These are phyloP conservation scores for Cyclophora albipunctata DNA, from an alignment of 2,888 invertebrate species.

Conservation along the genomic window DNA sequence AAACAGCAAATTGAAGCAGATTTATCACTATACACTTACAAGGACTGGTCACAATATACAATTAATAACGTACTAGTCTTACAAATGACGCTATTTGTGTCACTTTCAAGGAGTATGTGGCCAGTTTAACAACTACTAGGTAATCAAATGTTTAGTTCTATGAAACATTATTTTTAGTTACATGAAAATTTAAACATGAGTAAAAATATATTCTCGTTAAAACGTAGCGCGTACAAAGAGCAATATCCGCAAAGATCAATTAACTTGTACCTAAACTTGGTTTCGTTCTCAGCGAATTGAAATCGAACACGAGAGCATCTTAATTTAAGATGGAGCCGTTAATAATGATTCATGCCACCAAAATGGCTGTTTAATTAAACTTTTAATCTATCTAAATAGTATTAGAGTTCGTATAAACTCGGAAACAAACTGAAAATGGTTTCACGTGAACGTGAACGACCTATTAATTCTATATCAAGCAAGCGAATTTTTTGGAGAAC, in stretches of 20 bases:
- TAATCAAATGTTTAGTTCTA: too few species aligned
- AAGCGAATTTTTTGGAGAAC: constrained; percentile 1
- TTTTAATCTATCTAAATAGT: constrained; percentile 5
- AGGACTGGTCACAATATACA: too few species aligned
- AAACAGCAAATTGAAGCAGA: too few species aligned
- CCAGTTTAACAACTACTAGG: too few species aligned
- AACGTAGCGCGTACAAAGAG: constrained; percentile 10
- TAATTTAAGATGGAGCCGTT: constrained; percentile 19
- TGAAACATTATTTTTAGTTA: too few species aligned
- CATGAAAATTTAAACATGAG: too few species aligned
- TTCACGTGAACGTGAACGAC: constrained; percentile 1
- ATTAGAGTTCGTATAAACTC: constrained; percentile 1
- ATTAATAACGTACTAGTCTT: too few species aligned
- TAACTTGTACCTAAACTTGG: constrained; percentile 7
- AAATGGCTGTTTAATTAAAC: constrained; percentile 13
- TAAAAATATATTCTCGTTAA: too few species aligned
- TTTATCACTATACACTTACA: too few species aligned
- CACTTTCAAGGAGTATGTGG: too few species aligned
- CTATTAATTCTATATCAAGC: constrained; percentile 13
- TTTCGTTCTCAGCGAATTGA: constrained; percentile 20
- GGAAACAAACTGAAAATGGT: too few species aligned
- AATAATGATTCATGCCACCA: constrained; percentile 21
- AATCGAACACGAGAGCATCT: constrained; percentile 24
- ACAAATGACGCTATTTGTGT: too few species aligned
- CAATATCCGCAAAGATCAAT: constrained; percentile 27